Percentiles rank a stretch among this genome's conserved stretches.
Evolutionary conservation across 2,113 vertebrate species (phyloP).

Genomic region (Antidorcas marsupialis): DNA sequence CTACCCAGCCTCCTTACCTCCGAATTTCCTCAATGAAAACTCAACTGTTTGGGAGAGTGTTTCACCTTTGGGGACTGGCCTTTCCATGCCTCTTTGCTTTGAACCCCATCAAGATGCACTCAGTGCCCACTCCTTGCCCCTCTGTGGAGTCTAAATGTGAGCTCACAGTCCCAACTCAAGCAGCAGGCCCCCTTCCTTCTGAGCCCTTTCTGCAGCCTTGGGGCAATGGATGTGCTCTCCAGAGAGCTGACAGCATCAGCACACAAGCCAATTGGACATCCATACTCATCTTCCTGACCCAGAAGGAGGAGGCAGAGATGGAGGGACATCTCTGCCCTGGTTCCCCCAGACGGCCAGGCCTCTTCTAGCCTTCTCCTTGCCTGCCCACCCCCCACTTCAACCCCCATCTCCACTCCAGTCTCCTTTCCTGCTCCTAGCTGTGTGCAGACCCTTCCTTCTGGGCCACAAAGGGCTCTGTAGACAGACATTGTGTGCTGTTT

Average conservation of each 20-base stretch:
- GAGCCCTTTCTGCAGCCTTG: background rate
- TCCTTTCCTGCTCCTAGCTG: background rate
- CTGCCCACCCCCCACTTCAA: fast-evolving
- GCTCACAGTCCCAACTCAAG: background rate
- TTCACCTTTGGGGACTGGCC: background rate
- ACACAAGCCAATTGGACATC: fast-evolving
- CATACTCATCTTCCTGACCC: background rate
- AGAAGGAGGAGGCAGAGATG: background rate
- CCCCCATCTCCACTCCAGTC: background rate
- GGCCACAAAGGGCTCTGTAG: conserved; percentile 26
- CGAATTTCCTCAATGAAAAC: background rate
- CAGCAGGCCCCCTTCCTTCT: too few relatives aligned
- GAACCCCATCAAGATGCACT: background rate
- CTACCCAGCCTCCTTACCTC: background rate
- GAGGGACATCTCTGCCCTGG: background rate
- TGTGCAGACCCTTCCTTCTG: background rate
- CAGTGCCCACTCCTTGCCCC: background rate
- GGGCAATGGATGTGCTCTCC: background rate
- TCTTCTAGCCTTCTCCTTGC: background rate
- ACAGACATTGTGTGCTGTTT: conserved; percentile 71
- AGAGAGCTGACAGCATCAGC: background rate
- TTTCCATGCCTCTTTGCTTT: background rate
- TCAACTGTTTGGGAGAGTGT: background rate
- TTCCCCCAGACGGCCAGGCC: background rate
- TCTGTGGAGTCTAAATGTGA: background rate